Base-by-base conservation (phyloP, 2,113 vertebrate species). In the Psittacara wagleri region DNA sequence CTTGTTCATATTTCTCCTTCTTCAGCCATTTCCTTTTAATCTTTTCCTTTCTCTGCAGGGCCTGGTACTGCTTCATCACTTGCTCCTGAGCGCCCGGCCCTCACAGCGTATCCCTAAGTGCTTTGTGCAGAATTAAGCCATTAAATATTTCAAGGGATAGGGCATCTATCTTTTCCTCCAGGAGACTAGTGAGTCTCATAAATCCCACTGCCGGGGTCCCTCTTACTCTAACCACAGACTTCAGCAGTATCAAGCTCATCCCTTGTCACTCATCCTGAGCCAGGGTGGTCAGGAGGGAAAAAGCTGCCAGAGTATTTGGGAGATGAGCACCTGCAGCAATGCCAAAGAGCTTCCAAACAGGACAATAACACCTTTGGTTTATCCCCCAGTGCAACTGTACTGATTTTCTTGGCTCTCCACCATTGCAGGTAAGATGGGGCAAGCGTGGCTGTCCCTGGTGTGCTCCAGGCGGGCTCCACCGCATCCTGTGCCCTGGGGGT, bases 381-480 rank as follows among this genome's bases (percentile, higher is more conserved):
- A 46, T 24, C 31, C 64, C 49, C 25, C 5, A 7, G 8, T 17
- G 28, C 17, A 13, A 39, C 77, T 31, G n/a, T 29, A 35, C 33
- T 24, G 51, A 39, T 54, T 57, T 67, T 62, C 29, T n/a, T 33
- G 27, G 69, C 1, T 1, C 18, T 66, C 61, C 7, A 4, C 13
- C 49, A 29, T 48, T 52, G 31, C 2, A 1, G 1, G 43, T 12
- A n/a, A 29, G 80, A 37, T 0, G 22, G 18, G 54, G 41, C 10
- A 31, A 31, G 29, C 0, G 2, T 0, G 1, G 51, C 63, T 46
- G 24, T 8, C 29, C 29, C 52, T 2, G 0, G 9, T 4, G 9
- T 35, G 55, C 35, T 22, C 37, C 4, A n/a, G 37, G 28, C 4
- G 8, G 1, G 2, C 31, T 62, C 31, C 46, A 22, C 11, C 0